Evolutionary conservation across 2,888 invertebrate genomes (phyloP).

Genomic region (Arctia plantaginis): DNA sequence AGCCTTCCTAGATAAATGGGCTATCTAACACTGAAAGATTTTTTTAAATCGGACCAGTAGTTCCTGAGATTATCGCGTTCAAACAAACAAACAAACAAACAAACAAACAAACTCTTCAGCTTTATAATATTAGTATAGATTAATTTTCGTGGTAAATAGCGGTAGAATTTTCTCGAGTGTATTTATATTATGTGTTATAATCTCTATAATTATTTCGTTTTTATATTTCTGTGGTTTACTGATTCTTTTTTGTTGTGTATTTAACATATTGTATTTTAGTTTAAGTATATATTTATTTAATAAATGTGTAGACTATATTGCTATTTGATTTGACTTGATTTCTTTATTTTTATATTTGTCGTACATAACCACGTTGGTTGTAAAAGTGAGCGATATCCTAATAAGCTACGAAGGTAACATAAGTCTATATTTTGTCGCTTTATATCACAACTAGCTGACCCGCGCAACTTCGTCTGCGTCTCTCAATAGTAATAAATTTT

Average conservation of each 20-base stretch:
- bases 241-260: neutral
- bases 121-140: too few species aligned
- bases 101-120: too few species aligned
- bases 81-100: too few species aligned
- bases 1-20: too few species aligned
- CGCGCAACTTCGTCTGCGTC: too few species aligned
- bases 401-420: neutral
- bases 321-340: conserved; percentile 3
- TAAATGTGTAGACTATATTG: neutral
- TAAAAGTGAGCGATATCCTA: neutral
- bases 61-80: too few species aligned
- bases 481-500: too few species aligned
- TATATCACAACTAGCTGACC: too few species aligned
- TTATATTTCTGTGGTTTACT: neutral
- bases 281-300: conserved; percentile 6
- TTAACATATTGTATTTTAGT: conserved; percentile 1
- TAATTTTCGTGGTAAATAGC: neutral
- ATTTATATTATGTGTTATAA: neutral
- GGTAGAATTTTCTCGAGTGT: neutral
- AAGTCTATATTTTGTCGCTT: neutral
- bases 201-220: neutral
- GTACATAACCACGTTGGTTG: neutral
- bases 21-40: too few species aligned
- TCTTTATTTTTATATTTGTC: neutral
- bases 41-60: too few species aligned